Evolutionary conservation across 1,140 invertebrate genomes (phyloP).

Genomic region (Bombus breviceps): DNA sequence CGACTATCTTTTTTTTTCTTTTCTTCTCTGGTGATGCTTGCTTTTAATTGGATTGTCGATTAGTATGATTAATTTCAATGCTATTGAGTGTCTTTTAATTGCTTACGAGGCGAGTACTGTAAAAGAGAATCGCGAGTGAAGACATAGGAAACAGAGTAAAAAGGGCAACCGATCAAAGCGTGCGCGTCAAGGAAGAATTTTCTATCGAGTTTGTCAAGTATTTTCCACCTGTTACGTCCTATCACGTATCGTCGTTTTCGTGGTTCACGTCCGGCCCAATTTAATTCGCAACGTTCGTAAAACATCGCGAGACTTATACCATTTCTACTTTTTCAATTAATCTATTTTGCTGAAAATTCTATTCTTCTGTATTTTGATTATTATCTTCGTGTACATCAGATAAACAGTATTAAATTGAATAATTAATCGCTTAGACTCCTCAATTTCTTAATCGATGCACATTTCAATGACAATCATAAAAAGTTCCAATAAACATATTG

Average conservation of each 20-base stretch:
- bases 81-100: background rate
- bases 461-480: background rate
- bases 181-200: constrained; percentile 34
- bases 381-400: background rate
- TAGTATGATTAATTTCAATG: background rate
- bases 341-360: background rate
- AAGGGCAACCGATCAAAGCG: background rate
- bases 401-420: too few relatives aligned
- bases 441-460: too few relatives aligned
- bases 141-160: constrained; percentile 6
- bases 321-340: background rate
- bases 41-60: background rate
- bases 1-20: background rate
- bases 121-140: background rate
- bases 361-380: background rate
- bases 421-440: too few relatives aligned
- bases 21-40: background rate
- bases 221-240: background rate
- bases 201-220: constrained; percentile 16
- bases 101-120: background rate
- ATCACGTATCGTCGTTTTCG: background rate
- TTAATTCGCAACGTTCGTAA: background rate
- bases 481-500: background rate
- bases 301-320: too few relatives aligned
- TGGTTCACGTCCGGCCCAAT: background rate